Base-by-base conservation (phyloP, 2,797 vertebrate genomes). In the Sebastes vulpes region DNA sequence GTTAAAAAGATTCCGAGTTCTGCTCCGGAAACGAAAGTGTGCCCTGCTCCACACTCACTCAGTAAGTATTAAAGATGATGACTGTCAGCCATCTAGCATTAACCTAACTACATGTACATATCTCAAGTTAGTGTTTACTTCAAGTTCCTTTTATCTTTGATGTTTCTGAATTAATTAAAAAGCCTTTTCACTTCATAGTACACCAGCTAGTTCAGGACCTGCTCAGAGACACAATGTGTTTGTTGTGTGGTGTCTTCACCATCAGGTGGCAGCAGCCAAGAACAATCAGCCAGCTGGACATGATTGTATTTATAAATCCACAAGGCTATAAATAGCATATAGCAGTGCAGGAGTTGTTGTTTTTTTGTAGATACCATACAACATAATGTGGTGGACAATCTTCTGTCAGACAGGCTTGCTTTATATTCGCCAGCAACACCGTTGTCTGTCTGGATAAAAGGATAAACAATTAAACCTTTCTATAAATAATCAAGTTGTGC, bases 201-300 rank as follows among this genome's bases (percentile, higher is more conserved):
- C 8, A 48, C 59, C 50, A 12, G 59, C 50, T 42, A 56, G 73
- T 28, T 69, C 79, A 29, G 52, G 25, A 52, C 67, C 35, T 12
- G n/a, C 9, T 58, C 23, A 20, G 9, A 38, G 29, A 4, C 21
- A 74, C 29, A 57, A 31, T 64, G 71, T 65, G 64, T 71, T 58
- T 29, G 66, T 3, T 18, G 28, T 85, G 31, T 1, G 0, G 20
- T 3, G 2, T 1, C 54, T 72, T 20, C 3, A 31, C 74, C 90
- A 59, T 87, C 64, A 79, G 92, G 81, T 90, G 91, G 73, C 75
- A 9, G 18, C 26, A 28, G 28, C 28, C 28, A 6, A 60, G 7
- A 8, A 12, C 72, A 52, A 26, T 0, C 2, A 58, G 3, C 12
- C 60, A 28, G 2, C 7, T 23, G 3, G 0, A 50, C 16, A 6